Base-by-base conservation (phyloP, 2,797 vertebrate genomes). In the Danio choprae region DNA sequence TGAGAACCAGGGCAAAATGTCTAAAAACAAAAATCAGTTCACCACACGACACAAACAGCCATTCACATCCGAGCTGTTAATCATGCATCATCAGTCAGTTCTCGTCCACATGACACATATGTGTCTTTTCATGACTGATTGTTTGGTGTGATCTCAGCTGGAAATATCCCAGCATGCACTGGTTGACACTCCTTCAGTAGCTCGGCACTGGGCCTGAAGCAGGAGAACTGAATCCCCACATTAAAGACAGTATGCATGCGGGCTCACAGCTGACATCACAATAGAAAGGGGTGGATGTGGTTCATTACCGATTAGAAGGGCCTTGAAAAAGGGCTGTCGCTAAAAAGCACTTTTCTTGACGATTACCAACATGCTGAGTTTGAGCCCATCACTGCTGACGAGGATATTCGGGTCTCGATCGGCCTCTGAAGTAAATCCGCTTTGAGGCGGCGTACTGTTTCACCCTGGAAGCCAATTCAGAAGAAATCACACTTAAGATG, bases 301-400 rank as follows among this genome's bases (percentile, higher is more conserved):
- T 91, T 90, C 89, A 89, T 89, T 88, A 89, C 84, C 88, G 86
- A 93, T 92, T 89, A 92, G 89, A 81, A 89, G 90, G 89, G 87
- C 91, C 90, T 92, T 93, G 91, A 88, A 91, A 92, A 92, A 90
- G 83, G 84, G 84, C 86, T 89, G 88, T 88, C 88, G 87, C 86
- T 67, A 50, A 16, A 83, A 81, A 68, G 44, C 70, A 46, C 56
- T 79, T 87, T 85, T 85, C 84, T 87, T 85, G 68, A 84, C 69
- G 48, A 86, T 85, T 85, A 86, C 84, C 85, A 68, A 85, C 88
- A 81, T 65, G 81, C 84, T 77, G 64, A 85, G 77, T 72, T 81
- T 77, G 65, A 82, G 77, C 70, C 81, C 18, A 8, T 84, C 83
- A 80, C 81, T 86, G 84, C 81, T 78, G 81, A 82, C 58, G 75